These are phyloP conservation scores for Scomberomorus guttatus DNA, from an alignment of 2,797 vertebrate species.

Conservation along the genomic window DNA sequence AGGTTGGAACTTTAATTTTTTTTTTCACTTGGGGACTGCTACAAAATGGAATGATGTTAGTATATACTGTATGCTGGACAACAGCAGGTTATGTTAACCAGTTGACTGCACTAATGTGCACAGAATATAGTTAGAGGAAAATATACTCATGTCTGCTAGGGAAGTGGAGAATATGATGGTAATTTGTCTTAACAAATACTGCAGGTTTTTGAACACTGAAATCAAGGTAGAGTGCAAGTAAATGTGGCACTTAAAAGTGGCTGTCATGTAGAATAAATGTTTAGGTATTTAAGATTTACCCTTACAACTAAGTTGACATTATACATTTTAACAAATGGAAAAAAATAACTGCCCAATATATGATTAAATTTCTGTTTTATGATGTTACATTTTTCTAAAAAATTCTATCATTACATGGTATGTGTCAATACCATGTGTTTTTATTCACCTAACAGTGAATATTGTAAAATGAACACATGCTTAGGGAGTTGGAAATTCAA, in stretches of 20 bases:
- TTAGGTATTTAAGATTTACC: background rate
- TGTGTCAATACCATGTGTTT: slow-evolving; percentile 31
- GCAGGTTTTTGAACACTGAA: slow-evolving; percentile 11
- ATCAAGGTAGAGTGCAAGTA: slow-evolving; percentile 18
- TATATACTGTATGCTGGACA: slow-evolving; percentile 25
- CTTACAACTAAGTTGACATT: slow-evolving; percentile 3
- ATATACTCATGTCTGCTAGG: too few relatives aligned
- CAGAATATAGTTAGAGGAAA: slow-evolving; percentile 19
- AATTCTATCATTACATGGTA: background rate
- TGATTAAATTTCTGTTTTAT: background rate
- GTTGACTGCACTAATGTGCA: slow-evolving; percentile 22
- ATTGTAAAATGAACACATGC: background rate
- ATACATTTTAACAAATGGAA: slow-evolving; percentile 5
- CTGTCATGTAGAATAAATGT: slow-evolving; percentile 2
- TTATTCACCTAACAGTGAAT: background rate
- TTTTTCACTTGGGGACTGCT: slow-evolving; percentile 44
- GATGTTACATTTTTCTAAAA: slow-evolving; percentile 16
- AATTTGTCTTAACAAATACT: slow-evolving; percentile 32
- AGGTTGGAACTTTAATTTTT: slow-evolving; percentile 22
- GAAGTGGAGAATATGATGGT: background rate
- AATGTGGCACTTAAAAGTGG: slow-evolving; percentile 9
- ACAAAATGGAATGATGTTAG: slow-evolving; percentile 41
- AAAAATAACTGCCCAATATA: background rate
- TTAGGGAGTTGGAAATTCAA: background rate
- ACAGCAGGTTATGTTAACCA: slow-evolving; percentile 34